Conservation (phyloP, 1,140 invertebrate genomes). For the Tetramorium alpestre region DNA sequence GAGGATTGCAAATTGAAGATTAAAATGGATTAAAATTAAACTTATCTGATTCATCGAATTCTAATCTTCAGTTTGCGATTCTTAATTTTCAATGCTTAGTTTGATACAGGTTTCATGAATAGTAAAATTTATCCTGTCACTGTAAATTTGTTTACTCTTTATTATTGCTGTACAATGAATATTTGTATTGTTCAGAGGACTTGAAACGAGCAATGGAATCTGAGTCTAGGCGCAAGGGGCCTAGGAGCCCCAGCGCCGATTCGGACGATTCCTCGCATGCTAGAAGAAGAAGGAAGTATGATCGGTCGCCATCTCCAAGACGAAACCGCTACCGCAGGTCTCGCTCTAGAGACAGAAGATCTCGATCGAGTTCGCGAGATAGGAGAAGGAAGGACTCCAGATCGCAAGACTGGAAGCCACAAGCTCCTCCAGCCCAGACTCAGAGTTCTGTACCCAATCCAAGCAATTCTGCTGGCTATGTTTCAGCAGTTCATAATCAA, state of each 20-base stretch:
- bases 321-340: constrained; percentile 82
- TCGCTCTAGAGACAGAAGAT: constrained; percentile 80
- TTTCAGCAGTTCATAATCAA: constrained; percentile 81
- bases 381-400: constrained; percentile 78
- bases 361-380: constrained; percentile 79
- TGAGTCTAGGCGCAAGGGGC: constrained; percentile 80
- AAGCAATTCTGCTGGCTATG: constrained; percentile 75
- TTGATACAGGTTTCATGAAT: too few species aligned
- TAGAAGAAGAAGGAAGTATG: constrained; percentile 82
- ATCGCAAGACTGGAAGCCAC: constrained; percentile 80
- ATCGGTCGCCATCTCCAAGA: constrained; percentile 83
- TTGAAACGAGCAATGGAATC: constrained; percentile 73
- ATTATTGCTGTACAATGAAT: neutral
- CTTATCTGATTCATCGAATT: too few species aligned
- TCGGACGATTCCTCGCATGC: constrained; percentile 82
- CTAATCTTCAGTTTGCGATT: too few species aligned
- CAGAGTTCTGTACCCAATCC: constrained; percentile 67
- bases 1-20: too few species aligned
- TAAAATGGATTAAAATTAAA: too few species aligned
- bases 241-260: constrained; percentile 81
- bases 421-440: constrained; percentile 70
- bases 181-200: neutral
- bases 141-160: too few species aligned
- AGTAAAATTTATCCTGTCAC: too few species aligned
- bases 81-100: too few species aligned